These are phyloP conservation scores for Antrozous pallidus DNA, from an alignment of 2,797 vertebrate species.

Conservation along the genomic window DNA sequence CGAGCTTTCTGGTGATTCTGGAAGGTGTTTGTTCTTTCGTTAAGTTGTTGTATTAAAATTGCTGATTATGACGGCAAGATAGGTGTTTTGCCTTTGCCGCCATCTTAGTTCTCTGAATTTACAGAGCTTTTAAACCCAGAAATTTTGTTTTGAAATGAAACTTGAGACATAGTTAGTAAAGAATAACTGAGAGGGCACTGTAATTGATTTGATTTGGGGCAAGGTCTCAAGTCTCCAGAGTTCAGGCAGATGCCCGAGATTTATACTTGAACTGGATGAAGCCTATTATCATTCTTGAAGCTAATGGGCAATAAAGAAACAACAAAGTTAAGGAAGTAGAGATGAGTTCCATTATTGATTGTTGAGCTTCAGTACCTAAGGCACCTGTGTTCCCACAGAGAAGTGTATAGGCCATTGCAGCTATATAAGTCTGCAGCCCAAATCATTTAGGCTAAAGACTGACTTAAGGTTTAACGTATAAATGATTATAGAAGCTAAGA, in stretches of 20 bases:
- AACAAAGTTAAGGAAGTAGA: background rate
- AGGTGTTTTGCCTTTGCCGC: too few relatives aligned
- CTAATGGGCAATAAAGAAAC: background rate
- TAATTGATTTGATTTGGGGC: background rate
- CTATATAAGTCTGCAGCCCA: background rate
- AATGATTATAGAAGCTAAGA: background rate
- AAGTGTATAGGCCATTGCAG: background rate
- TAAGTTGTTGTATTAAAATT: too few relatives aligned
- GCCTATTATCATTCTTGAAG: background rate
- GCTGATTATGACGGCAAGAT: too few relatives aligned
- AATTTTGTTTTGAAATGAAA: background rate
- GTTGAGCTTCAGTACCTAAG: background rate
- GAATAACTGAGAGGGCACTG: background rate
- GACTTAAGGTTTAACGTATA: background rate
- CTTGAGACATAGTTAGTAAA: background rate
- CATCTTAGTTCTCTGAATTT: too few relatives aligned
- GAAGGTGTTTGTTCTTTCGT: too few relatives aligned
- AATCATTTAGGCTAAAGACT: too few relatives aligned
- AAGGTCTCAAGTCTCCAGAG: background rate
- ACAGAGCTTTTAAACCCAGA: background rate
- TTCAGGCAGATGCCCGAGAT: background rate
- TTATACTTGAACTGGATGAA: background rate
- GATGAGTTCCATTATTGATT: background rate
- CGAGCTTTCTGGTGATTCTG: too few relatives aligned
- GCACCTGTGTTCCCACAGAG: background rate